Conservation (phyloP, 2,888 invertebrate species). For the Craniophora ligustri region DNA sequence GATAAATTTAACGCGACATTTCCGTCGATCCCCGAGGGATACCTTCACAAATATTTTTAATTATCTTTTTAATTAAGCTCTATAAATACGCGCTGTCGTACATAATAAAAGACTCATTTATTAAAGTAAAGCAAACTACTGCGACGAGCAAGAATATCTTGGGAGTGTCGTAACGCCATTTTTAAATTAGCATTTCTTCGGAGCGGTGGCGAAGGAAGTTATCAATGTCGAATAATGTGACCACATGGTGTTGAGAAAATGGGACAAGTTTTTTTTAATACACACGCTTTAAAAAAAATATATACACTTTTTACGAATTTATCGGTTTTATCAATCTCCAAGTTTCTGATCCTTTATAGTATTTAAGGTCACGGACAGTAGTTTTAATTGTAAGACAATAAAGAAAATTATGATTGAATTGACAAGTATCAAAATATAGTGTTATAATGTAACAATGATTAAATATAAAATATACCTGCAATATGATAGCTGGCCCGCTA, state of each 20-base stretch:
- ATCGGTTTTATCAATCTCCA: too few species aligned
- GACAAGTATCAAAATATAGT: too few species aligned
- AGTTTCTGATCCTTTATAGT: too few species aligned
- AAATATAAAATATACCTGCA: too few species aligned
- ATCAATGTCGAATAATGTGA: conserved; percentile 37
- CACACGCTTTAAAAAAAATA: too few species aligned
- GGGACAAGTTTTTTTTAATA: too few species aligned
- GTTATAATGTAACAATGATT: too few species aligned
- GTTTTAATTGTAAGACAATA: too few species aligned
- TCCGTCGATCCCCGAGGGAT: conserved; percentile 20
- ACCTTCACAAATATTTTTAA: conserved; percentile 12
- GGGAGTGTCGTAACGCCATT: conserved; percentile 45
- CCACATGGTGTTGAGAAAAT: conserved; percentile 4
- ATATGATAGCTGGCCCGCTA: too few species aligned
- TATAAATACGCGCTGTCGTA: conserved; percentile 14
- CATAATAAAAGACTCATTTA: conserved; percentile 34
- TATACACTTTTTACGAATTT: too few species aligned
- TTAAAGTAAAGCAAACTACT: conserved; percentile 17
- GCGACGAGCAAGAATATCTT: conserved; percentile 26
- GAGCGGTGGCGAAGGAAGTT: conserved; percentile 48
- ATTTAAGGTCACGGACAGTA: too few species aligned
- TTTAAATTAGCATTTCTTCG: conserved; percentile 53
- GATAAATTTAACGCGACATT: conserved; percentile 20
- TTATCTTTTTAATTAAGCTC: conserved; percentile 29
- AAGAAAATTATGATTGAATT: too few species aligned